These are phyloP conservation scores for Pteropus alecto DNA, from an alignment of 2,113 vertebrate genomes.

Conservation along the genomic window DNA sequence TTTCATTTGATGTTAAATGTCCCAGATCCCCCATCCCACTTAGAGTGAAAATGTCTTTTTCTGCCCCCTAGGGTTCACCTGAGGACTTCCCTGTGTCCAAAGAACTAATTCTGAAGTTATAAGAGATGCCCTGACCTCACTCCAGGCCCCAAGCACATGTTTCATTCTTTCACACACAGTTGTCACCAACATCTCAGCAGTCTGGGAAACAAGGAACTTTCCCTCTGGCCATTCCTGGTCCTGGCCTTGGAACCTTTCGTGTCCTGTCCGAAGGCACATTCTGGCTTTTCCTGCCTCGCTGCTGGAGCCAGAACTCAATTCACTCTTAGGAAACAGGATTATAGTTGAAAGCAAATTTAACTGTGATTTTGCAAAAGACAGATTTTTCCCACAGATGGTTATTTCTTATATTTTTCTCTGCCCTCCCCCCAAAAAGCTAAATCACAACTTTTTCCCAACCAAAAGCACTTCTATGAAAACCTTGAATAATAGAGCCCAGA, in stretches of 20 bases:
- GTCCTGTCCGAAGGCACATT: background rate
- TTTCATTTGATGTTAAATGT: background rate
- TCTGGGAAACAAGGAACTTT: background rate
- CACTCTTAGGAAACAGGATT: background rate
- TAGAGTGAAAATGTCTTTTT: background rate
- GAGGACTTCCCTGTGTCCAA: background rate
- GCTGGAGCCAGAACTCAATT: background rate
- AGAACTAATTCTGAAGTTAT: background rate
- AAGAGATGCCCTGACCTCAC: background rate
- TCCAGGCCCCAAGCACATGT: background rate
- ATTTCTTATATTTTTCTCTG: conserved; percentile 6
- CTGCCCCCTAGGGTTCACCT: background rate
- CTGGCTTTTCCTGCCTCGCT: background rate
- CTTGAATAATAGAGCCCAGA: background rate
- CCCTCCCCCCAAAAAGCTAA: background rate
- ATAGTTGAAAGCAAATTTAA: background rate
- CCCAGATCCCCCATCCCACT: background rate
- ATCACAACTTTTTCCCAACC: background rate
- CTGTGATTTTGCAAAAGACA: conserved; percentile 23
- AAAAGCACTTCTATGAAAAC: conserved; percentile 19
- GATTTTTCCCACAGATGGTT: background rate
- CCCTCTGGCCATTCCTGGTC: background rate
- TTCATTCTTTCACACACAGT: background rate
- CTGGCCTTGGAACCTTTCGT: background rate
- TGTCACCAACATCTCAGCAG: background rate